Conservation (phyloP, 37 sponge, comb jelly and placozoan species). For the Geodia barretti region DNA sequence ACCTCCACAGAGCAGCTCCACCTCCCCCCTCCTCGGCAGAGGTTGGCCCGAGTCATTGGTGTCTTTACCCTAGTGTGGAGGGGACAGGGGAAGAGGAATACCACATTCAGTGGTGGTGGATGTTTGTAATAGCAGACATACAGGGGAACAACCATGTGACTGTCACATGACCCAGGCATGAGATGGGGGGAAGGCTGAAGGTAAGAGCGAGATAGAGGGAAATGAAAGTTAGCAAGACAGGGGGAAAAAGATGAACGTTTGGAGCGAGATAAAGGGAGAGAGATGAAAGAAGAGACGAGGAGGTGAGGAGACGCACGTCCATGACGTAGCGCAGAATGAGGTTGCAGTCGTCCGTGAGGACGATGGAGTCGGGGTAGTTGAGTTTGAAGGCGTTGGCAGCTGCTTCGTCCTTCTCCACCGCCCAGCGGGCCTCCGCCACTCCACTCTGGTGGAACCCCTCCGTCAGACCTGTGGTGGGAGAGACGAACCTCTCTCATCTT, state of each 20-base stretch:
- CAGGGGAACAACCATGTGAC: too few species aligned
- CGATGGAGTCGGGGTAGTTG: slow-evolving; percentile 77
- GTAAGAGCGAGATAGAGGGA: too few species aligned
- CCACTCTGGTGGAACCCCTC: slow-evolving; percentile 88
- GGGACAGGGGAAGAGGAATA: neutral
- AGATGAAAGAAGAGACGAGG: too few species aligned
- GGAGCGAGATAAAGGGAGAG: too few species aligned
- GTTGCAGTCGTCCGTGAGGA: slow-evolving; percentile 96
- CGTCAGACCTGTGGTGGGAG: slow-evolving; percentile 60
- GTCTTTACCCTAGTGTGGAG: slow-evolving; percentile 41
- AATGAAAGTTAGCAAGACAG: too few species aligned
- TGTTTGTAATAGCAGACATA: too few species aligned
- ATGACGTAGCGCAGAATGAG: slow-evolving; percentile 74
- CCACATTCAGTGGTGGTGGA: neutral
- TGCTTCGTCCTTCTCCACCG: slow-evolving; percentile 84
- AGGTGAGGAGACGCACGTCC: slow-evolving; percentile 77
- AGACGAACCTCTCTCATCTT: too few species aligned
- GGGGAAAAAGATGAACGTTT: too few species aligned
- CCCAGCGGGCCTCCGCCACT: slow-evolving; percentile 80
- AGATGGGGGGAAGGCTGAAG: too few species aligned
- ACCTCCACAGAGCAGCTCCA: slow-evolving; percentile 92
- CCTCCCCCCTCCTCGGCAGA: slow-evolving; percentile 84
- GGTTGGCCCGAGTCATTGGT: slow-evolving; percentile 68
- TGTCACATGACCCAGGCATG: too few species aligned
- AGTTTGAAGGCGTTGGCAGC: slow-evolving; percentile 84